Percentiles rank a stretch among this genome's conserved stretches.
phyloP scores from a whole-genome alignment of 2,888 invertebrate species.

The Fragum sueziense region DNA sequence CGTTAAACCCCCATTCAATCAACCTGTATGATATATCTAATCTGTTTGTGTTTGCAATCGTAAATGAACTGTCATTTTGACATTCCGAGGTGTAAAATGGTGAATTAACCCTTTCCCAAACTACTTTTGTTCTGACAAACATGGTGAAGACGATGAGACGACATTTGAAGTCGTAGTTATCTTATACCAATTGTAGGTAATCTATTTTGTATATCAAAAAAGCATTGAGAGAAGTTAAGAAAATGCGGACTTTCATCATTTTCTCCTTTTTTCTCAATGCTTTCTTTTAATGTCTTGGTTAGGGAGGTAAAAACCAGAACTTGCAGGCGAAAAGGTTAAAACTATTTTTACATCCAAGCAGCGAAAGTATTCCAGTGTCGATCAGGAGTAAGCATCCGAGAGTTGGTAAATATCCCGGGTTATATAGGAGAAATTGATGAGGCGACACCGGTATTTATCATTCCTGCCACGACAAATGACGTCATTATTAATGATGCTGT shows the following conservation, averaged over 20 bases:
- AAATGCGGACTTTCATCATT: background rate
- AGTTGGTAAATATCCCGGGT: slow-evolving; percentile 8
- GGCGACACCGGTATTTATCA: slow-evolving; percentile 22
- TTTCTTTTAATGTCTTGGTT: too few relatives aligned
- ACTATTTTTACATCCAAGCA: slow-evolving; percentile 1
- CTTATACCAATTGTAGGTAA: too few relatives aligned
- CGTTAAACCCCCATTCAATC: too few relatives aligned
- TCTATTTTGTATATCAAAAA: background rate
- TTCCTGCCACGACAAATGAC: slow-evolving; percentile 2
- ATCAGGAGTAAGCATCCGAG: slow-evolving; percentile 11
- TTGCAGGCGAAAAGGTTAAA: background rate
- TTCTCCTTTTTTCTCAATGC: slow-evolving; percentile 1
- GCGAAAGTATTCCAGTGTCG: background rate
- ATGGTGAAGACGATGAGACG: background rate
- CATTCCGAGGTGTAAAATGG: too few relatives aligned
- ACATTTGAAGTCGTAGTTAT: too few relatives aligned
- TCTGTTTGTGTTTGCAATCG: too few relatives aligned
- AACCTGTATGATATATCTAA: too few relatives aligned
- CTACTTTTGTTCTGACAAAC: background rate
- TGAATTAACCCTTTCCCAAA: background rate
- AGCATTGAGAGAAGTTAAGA: slow-evolving; percentile 8
- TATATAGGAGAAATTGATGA: slow-evolving; percentile 15
- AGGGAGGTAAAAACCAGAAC: too few relatives aligned
- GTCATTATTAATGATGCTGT: slow-evolving; percentile 3
- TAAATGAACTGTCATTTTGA: too few relatives aligned